Percentiles rank a stretch among this genome's conserved stretches.
Conservation (phyloP, 2,888 invertebrate species). For the Meghimatium bilineatum region DNA sequence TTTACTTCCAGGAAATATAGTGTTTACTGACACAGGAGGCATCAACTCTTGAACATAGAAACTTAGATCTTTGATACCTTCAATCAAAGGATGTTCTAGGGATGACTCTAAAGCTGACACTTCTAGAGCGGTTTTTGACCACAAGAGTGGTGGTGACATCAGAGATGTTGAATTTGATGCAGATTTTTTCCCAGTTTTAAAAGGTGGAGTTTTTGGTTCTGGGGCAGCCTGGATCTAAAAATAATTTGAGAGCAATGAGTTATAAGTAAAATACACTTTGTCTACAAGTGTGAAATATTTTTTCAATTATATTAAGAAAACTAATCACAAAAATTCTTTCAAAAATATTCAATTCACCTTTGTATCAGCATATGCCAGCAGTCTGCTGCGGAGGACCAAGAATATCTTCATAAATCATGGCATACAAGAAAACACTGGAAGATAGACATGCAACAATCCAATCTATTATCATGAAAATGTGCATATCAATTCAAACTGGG, state of each 20-base stretch:
- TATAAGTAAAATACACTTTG: too few species aligned
- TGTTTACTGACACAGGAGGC: constrained; percentile 61
- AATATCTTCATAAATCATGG: too few species aligned
- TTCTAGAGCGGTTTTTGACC: constrained; percentile 4
- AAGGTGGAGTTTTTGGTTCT: constrained; percentile 9
- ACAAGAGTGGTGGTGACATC: background rate
- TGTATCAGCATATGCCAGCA: too few species aligned
- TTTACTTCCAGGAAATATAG: constrained; percentile 56
- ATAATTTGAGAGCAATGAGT: background rate
- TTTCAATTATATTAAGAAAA: too few species aligned
- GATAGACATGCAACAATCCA: too few species aligned
- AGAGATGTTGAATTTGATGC: background rate
- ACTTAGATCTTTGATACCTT: background rate
- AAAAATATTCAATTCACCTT: too few species aligned
- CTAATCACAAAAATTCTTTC: too few species aligned
- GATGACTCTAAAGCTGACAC: background rate
- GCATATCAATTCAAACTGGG: too few species aligned
- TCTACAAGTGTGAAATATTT: too few species aligned
- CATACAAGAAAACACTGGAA: too few species aligned
- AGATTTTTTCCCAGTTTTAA: constrained; percentile 5
- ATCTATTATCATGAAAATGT: too few species aligned
- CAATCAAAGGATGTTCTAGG: background rate
- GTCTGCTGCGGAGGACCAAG: too few species aligned
- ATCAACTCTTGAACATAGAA: constrained; percentile 64
- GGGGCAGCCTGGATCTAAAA: background rate